Conservation (phyloP, 2,888 invertebrate species). For the Meteorus cinctellus region DNA sequence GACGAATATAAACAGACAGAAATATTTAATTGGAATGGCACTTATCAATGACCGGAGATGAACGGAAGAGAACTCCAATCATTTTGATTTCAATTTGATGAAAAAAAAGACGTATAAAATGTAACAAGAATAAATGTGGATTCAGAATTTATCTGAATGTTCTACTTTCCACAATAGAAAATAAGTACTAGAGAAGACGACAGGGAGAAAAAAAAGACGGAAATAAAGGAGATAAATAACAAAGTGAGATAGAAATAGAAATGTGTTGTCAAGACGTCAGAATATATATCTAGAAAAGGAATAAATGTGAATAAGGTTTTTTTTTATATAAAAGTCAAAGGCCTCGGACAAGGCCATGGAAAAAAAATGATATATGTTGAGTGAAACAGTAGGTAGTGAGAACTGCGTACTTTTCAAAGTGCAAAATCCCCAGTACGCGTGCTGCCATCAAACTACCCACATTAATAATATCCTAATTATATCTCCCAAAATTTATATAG, state of each 20-base stretch:
- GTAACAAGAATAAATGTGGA: slow-evolving; percentile 2
- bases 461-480: slow-evolving; percentile 43
- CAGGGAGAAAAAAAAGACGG: background rate
- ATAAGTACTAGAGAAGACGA: background rate
- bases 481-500: slow-evolving; percentile 49
- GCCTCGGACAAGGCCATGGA: slow-evolving; percentile 29
- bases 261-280: slow-evolving; percentile 14
- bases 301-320: slow-evolving; percentile 9
- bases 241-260: slow-evolving; percentile 16
- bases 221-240: background rate
- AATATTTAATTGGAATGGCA: background rate
- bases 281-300: slow-evolving; percentile 6
- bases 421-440: background rate
- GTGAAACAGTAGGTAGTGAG: background rate
- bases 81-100: background rate
- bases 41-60: background rate
- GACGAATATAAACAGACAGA: background rate
- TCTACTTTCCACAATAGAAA: slow-evolving; percentile 21
- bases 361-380: background rate
- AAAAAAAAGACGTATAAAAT: background rate
- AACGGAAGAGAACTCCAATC: background rate
- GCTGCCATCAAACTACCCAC: background rate
- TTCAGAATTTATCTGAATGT: slow-evolving; percentile 26
- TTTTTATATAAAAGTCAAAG: slow-evolving; percentile 29
- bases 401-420: background rate